Base-by-base conservation (phyloP, 2,888 invertebrate species). In the Axea sp. region DNA sequence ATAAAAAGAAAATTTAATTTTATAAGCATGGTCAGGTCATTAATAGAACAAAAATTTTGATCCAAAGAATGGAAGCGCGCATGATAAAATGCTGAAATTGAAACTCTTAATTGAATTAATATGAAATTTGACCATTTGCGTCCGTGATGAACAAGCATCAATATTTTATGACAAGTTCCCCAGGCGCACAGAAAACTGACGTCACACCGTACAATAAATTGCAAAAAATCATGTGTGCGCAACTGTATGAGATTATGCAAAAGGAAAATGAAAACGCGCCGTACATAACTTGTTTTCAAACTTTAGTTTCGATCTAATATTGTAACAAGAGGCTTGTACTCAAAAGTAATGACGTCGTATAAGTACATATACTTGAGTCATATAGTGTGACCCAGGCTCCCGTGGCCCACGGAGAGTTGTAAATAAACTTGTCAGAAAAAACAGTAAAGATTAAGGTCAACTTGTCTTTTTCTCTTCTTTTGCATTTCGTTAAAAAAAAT, bases 301-400 rank as follows among this genome's bases (percentile, higher is more conserved):
- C 64, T 45, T 55, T 60, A 62, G 55, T 57, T 67, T 64, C 59
- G 68, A 64, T 68, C 59, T 68, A 73, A 73, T 73, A 64, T 60
- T 62, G 57, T 59, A 69, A 69, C 64, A 74, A 74, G 74, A 73
- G 57, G 22, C 17, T 47, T 17, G 64, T 64, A 59, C 68, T 68
- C 74, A 41, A 59, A 60, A 64, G 74, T 74, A 74, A 74, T 74
- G 74, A 74, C 64, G 68, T 59, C 64, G 68, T 53, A 53, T 64
- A 74, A 74, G 74, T 74, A 59, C 64, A 55, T 57, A 68, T 57
- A 68, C 73, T 73, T 47, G 68, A 73, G 68, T 64, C 51, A 47
- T 60, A 67, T 62, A 45, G 49, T 39, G 62, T 69, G 64, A 68
- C 69, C 68, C 62, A 73, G 57, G 19, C 43, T 71, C 45, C 43